Evolutionary conservation across 1,140 invertebrate genomes (phyloP).

Genomic region (Bombus ignitus): DNA sequence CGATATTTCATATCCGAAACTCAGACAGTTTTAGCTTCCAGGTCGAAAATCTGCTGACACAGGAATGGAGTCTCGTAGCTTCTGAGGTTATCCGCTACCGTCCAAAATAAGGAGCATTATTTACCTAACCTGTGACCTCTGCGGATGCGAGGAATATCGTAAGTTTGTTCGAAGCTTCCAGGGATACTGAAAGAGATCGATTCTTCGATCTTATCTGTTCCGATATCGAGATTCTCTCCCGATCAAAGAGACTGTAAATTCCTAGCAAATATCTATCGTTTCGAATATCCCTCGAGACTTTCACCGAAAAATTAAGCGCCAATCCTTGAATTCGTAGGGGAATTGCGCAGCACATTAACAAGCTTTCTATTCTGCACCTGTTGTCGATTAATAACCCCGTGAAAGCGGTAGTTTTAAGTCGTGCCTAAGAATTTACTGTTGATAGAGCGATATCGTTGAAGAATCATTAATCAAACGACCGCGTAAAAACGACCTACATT

Average conservation of each 20-base stretch:
- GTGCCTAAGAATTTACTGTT: neutral
- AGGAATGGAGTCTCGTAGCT: constrained; percentile 18
- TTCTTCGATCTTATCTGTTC: constrained; percentile 22
- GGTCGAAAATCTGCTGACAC: constrained; percentile 42
- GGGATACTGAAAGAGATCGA: constrained; percentile 41
- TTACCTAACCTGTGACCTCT: constrained; percentile 52
- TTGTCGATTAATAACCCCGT: neutral
- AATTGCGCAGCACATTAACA: too few relatives aligned
- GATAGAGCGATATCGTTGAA: neutral
- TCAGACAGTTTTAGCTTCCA: constrained; percentile 20
- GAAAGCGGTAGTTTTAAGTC: neutral
- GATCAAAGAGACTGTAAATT: constrained; percentile 45
- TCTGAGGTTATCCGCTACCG: constrained; percentile 18
- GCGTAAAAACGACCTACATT: neutral
- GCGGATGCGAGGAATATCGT: constrained; percentile 54
- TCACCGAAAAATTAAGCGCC: neutral
- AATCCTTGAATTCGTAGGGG: neutral
- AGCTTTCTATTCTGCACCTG: neutral
- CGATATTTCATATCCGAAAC: constrained; percentile 28
- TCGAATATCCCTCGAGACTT: neutral
- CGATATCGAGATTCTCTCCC: constrained; percentile 13
- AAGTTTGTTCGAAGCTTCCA: constrained; percentile 54
- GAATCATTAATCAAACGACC: constrained; percentile 5
- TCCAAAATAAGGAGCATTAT: constrained; percentile 55
- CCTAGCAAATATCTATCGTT: constrained; percentile 31